Percentiles rank a stretch among this genome's conserved stretches.
These are phyloP conservation scores for Suillia variegata DNA, from an alignment of 2,888 invertebrate genomes.

Conservation along the genomic window DNA sequence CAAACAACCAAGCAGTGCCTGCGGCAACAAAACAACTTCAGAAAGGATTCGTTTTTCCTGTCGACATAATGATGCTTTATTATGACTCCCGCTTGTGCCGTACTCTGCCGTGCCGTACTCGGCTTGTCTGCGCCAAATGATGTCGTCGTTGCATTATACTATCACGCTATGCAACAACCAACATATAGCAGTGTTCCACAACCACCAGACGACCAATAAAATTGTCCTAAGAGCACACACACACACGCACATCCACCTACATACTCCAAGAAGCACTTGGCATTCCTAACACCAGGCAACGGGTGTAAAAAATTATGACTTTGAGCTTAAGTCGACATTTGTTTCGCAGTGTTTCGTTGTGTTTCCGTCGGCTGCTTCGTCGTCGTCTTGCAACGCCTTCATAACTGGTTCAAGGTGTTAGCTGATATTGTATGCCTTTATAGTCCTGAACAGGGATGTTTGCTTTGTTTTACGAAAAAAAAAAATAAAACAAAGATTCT, in stretches of 20 bases:
- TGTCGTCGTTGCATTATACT: neutral
- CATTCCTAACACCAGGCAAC: neutral
- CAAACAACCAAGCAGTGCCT: neutral
- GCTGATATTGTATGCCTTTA: constrained; percentile 10
- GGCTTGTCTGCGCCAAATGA: constrained; percentile 32
- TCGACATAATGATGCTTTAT: constrained; percentile 11
- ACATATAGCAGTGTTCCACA: too few species aligned
- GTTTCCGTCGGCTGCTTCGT: neutral
- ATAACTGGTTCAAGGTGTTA: constrained; percentile 25
- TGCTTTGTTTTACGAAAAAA: too few species aligned
- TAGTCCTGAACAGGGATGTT: neutral
- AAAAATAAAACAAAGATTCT: too few species aligned
- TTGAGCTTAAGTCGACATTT: constrained; percentile 20
- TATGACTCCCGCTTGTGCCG: constrained; percentile 10
- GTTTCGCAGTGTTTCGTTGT: neutral
- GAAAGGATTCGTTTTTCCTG: neutral
- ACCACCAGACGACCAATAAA: neutral
- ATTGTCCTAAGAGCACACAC: neutral
- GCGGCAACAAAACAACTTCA: neutral
- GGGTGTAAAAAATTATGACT: constrained; percentile 22
- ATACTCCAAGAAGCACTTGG: neutral
- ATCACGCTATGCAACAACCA: too few species aligned
- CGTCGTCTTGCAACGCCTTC: too few species aligned
- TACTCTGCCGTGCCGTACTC: too few species aligned
- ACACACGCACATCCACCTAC: neutral